Evolutionary conservation across 2,888 invertebrate species (phyloP).

Genomic region (Lutraria lutraria): DNA sequence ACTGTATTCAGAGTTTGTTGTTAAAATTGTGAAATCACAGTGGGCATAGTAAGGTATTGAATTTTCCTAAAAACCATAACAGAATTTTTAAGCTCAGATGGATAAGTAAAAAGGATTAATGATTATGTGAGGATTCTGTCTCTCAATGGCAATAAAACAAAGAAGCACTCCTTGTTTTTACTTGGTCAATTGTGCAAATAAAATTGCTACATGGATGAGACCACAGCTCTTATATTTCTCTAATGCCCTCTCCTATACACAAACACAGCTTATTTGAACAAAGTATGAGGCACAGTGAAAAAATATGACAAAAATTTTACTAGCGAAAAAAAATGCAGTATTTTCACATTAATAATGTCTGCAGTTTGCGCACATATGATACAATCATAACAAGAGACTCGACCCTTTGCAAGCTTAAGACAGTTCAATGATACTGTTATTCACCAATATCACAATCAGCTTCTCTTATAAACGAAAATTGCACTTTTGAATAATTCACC

Average conservation of each 20-base stretch:
- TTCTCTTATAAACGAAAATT: conserved; percentile 52
- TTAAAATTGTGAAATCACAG: too few species aligned
- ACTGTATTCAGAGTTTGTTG: too few species aligned
- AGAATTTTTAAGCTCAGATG: background rate
- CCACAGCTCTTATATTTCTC: background rate
- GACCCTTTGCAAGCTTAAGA: background rate
- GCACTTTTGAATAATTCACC: conserved; percentile 49
- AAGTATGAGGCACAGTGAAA: conserved; percentile 7
- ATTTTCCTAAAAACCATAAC: background rate
- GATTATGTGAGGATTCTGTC: background rate
- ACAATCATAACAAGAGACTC: background rate
- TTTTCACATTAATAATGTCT: background rate
- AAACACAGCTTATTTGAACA: conserved; percentile 16
- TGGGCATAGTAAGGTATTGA: too few species aligned
- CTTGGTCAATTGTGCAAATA: background rate
- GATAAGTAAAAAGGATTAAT: background rate
- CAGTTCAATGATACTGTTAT: conserved; percentile 23
- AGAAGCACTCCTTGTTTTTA: conserved; percentile 16
- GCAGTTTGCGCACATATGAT: background rate
- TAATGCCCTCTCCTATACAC: background rate
- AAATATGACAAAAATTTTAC: background rate
- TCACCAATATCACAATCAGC: conserved; percentile 52
- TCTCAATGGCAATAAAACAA: background rate
- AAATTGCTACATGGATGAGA: background rate
- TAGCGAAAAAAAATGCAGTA: conserved; percentile 19